phyloP scores from a whole-genome alignment of 2,888 invertebrate genomes.

The Acleris emargana region DNA sequence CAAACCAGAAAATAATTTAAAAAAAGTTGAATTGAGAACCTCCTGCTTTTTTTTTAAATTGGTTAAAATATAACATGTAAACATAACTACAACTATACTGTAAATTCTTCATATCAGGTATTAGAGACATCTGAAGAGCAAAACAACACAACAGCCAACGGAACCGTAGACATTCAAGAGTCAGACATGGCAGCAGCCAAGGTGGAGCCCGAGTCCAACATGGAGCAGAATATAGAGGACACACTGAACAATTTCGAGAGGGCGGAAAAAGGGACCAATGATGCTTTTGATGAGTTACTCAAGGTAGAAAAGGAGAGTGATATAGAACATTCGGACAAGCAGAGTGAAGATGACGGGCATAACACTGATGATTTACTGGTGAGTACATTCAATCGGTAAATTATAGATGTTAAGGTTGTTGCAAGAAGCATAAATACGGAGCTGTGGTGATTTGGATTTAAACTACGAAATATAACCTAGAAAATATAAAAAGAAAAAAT shows the following conservation, averaged over 20 bases:
- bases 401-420: no score
- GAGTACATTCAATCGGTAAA: slow-evolving; percentile 13
- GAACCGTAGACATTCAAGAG: not conserved
- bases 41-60: no score
- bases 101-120: no score
- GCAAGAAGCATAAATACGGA: no score
- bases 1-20: no score
- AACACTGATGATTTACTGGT: slow-evolving; percentile 72
- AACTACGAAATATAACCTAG: no score
- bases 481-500: no score
- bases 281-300: not conserved
- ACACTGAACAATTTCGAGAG: slow-evolving; percentile 59
- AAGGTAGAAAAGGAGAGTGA: slow-evolving; percentile 58
- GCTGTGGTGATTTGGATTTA: not conserved
- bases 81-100: no score
- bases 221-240: slow-evolving; percentile 57
- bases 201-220: slow-evolving; percentile 24
- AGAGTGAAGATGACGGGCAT: slow-evolving; percentile 52
- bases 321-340: slow-evolving; percentile 43
- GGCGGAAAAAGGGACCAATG: slow-evolving; percentile 29
- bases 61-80: no score
- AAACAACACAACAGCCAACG: no score
- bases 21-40: no score
- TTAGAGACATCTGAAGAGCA: no score
- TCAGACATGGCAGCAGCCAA: not conserved